Conservation (phyloP, 2,888 invertebrate genomes). For the Sipunculus nudus region DNA sequence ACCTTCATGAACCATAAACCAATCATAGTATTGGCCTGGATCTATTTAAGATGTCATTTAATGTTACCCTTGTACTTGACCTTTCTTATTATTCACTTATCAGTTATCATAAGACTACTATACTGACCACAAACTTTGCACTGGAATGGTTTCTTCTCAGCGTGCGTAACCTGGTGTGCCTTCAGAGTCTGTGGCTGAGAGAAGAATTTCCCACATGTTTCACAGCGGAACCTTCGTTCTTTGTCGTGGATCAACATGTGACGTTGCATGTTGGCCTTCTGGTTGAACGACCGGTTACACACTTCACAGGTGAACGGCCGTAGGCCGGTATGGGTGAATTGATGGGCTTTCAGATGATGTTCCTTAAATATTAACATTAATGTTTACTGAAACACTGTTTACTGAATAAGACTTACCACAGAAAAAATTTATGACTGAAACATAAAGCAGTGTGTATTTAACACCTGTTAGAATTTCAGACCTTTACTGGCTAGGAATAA, state of each 20-base stretch:
- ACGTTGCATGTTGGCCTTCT: constrained; percentile 66
- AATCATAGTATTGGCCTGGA: too few species aligned
- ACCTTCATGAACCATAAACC: too few species aligned
- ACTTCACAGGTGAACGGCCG: constrained; percentile 60
- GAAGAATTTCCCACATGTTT: constrained; percentile 64
- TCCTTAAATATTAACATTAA: constrained; percentile 60
- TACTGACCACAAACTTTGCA: constrained; percentile 65
- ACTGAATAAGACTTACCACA: too few species aligned
- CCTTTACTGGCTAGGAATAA: too few species aligned
- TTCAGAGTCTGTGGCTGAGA: constrained; percentile 67
- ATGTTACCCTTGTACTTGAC: too few species aligned
- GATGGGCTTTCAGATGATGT: constrained; percentile 66
- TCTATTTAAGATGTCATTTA: too few species aligned
- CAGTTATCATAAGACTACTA: too few species aligned
- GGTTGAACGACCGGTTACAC: constrained; percentile 64
- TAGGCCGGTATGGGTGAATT: constrained; percentile 65
- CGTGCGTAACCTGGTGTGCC: constrained; percentile 66
- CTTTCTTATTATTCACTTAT: too few species aligned
- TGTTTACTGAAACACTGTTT: too few species aligned
- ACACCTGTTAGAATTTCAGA: too few species aligned
- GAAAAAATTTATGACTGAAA: too few species aligned
- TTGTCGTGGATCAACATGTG: constrained; percentile 65
- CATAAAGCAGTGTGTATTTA: too few species aligned
- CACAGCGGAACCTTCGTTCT: constrained; percentile 60
- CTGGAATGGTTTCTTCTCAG: constrained; percentile 64